Evolutionary conservation across 1,140 invertebrate species (phyloP).

Genomic region (Macrobrachium nipponense): DNA sequence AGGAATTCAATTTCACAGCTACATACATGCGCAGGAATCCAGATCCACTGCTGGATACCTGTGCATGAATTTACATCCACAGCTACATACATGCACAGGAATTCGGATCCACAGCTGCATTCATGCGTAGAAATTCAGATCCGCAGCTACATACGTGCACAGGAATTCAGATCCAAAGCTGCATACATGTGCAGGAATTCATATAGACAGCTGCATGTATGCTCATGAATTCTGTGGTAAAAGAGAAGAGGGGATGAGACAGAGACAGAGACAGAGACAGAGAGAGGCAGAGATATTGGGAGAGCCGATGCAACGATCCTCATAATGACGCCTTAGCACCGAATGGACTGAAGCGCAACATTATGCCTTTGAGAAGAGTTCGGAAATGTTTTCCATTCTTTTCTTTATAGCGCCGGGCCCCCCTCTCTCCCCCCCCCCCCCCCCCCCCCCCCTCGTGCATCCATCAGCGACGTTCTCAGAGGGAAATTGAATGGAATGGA

Average conservation of each 20-base stretch:
- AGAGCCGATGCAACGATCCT: neutral
- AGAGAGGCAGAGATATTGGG: neutral
- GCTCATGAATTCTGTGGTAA: neutral
- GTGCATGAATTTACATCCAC: too few species aligned
- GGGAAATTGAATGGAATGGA: too few species aligned
- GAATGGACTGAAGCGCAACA: neutral
- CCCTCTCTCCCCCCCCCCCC: neutral
- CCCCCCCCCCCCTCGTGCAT: neutral
- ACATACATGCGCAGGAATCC: too few species aligned
- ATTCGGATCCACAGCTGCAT: too few species aligned
- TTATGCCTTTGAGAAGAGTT: neutral
- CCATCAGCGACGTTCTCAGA: neutral
- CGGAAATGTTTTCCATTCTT: neutral
- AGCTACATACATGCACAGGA: too few species aligned
- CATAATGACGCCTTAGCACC: neutral
- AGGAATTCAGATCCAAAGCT: too few species aligned
- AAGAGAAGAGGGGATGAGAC: constrained; percentile 1
- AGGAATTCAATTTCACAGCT: too few species aligned
- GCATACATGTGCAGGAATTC: too few species aligned
- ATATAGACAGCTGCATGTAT: neutral
- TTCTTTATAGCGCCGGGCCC: neutral
- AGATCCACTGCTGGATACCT: too few species aligned
- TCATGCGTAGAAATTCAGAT: too few species aligned
- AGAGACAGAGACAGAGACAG: constrained; percentile 8
- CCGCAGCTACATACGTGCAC: too few species aligned